Base-by-base conservation (phyloP, 2,888 invertebrate genomes). In the Bellardia pandia region DNA sequence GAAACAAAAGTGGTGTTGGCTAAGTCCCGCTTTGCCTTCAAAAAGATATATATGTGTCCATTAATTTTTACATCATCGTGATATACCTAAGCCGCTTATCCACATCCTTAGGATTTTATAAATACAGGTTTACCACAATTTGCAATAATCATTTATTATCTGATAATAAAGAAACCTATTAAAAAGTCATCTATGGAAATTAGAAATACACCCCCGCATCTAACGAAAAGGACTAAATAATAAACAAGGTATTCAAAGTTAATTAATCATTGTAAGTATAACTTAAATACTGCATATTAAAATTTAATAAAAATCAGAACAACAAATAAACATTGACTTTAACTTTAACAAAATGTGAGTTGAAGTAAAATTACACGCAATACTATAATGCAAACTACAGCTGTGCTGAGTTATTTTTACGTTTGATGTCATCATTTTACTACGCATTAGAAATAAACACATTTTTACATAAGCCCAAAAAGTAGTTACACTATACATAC, bases 341-440 rank as follows among this genome's bases (percentile, higher is more conserved):
- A 45, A 45, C 23, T 8, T 23, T 23, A 56, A 23, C 3, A 16
- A 23, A 9, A 1, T 2, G 23, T 4, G 37, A 37, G 9, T 16
- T 11, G 7, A 23, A 56, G 23, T 2, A 14, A 53, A 4, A 37
- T 37, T 37, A 6, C 4, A 66, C 42, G 64, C 45, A 66, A 66
- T 66, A 30, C 1, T 23, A 66, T 45, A 66, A 9, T 64, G n/a
- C 16, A 64, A 30, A 45, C 8, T 8, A 56, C 23, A 23, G 23
- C 51, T 5, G 14, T 13, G 3, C 14, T 45, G 14, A 72, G 13
- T 14, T 53, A 4, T 58, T 66, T 11, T 48, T 33, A 8, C 9
- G 9, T 74, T 75, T 74, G 64, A 66, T 81, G 68, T 81, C 48
- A 68, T 82, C 51, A 58, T 58, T 66, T 48, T 56, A 75, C 48